Evolutionary conservation across 2,113 vertebrate genomes (phyloP), one percentile per base, ranked within the genome.

Genomic region (Mirza zaza): DNA sequence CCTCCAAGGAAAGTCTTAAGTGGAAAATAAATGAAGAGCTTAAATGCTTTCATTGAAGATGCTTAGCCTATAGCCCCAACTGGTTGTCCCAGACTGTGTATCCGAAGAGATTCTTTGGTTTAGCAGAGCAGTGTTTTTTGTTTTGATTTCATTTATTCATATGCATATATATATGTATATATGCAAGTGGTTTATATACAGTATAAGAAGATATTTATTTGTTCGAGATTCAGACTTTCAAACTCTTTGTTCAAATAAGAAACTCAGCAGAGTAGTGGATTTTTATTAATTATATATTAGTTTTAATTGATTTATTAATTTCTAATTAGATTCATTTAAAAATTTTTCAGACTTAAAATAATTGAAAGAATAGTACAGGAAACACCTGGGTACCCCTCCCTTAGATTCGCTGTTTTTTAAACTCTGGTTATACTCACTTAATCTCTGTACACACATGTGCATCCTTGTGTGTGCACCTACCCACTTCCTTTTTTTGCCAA

Each of bases 291-390:
- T 85, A 59, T n/a, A 76, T 77, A 59, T 57, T 85, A 36, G 29
- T 86, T 80, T 55, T 45, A 70, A 79, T 48, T 75, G n/a, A 32
- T 75, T 80, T 68, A 71, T 85, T 83, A 55, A 61, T 87, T 92
- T 70, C 67, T 75, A 94, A 84, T 87, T 87, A 84, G 68, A 85
- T 82, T 92, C 57, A 83, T 67, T 94, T 70, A 50, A 9, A 23
- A 75, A 84, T 77, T 32, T 94, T 84, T 65, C 21, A 90, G n/a
- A 36, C n/a, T 32, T 42, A 82, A 32, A 75, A 89, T n/a, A 71
- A 14, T 75, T 27, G 20, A 34, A 92, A 93, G 42, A 71, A 36
- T 73, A 70, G 6, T 61, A 39, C 13, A 59, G 17, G 80, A 48
- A 48, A 50, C 39, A 80, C 14, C n/a, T 91, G 42, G 29, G 25